A percentile compares a stretch with the other conserved stretches of the same genome.
These are phyloP conservation scores for Helicoverpa assulta DNA, from an alignment of 2,888 invertebrate genomes.

Conservation along the genomic window DNA sequence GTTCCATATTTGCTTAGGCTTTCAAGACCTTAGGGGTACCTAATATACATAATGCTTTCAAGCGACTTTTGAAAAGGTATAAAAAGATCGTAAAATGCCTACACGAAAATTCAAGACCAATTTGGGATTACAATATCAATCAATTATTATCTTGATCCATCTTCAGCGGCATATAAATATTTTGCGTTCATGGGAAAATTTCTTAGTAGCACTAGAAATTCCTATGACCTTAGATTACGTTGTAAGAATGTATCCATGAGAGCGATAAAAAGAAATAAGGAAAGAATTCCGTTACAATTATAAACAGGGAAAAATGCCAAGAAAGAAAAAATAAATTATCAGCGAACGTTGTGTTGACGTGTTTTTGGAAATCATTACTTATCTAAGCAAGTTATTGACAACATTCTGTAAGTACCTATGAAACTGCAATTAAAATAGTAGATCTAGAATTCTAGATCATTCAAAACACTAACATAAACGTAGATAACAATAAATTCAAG, in stretches of 20 bases:
- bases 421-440: too few relatives aligned
- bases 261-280: background rate
- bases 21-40: slow-evolving; percentile 19
- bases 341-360: background rate
- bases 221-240: background rate
- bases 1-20: slow-evolving; percentile 48
- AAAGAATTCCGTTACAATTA: background rate
- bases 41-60: slow-evolving; percentile 51
- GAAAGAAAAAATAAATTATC: background rate
- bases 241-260: background rate
- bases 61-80: slow-evolving; percentile 52
- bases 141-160: slow-evolving; percentile 46
- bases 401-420: too few relatives aligned
- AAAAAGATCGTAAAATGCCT: slow-evolving; percentile 57
- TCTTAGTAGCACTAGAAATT: background rate
- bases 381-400: too few relatives aligned
- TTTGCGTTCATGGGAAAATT: background rate
- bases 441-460: too few relatives aligned
- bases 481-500: slow-evolving; percentile 18
- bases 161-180: slow-evolving; percentile 3
- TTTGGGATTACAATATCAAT: slow-evolving; percentile 51
- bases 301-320: background rate
- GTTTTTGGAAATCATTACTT: too few relatives aligned
- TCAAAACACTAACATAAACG: background rate
- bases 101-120: slow-evolving; percentile 35